phyloP scores from a whole-genome alignment of 2,888 invertebrate genomes.

The Nephrotoma appendiculata region DNA sequence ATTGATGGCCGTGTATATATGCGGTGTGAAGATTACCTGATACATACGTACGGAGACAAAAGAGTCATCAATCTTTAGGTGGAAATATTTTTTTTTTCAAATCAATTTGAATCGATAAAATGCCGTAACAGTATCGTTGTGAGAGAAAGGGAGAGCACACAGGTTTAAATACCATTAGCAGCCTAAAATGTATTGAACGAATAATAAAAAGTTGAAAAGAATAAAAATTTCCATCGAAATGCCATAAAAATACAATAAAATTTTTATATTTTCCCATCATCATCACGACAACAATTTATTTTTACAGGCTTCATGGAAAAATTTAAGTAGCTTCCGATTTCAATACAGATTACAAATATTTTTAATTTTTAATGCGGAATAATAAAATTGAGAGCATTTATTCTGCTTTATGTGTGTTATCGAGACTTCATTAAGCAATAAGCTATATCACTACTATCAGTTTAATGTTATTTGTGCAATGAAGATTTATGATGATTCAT shows the following conservation, averaged over 20 bases:
- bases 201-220: not conserved
- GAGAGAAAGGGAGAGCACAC: not conserved
- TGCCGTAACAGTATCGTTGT: not conserved
- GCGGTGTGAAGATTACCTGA: too few species aligned
- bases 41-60: not conserved
- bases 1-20: not conserved
- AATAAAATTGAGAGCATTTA: not conserved
- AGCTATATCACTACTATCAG: too few species aligned
- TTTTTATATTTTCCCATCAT: not conserved
- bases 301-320: not conserved
- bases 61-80: too few species aligned
- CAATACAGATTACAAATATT: not conserved
- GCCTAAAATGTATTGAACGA: not conserved
- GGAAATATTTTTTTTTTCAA: not conserved
- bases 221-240: not conserved
- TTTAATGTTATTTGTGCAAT: too few species aligned
- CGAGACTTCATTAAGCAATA: too few species aligned
- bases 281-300: not conserved
- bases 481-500: too few species aligned
- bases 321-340: not conserved
- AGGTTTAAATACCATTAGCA: not conserved
- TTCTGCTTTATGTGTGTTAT: not conserved
- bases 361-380: not conserved
- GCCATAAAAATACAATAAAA: not conserved
- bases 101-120: not conserved